Percentiles rank a stretch among this genome's conserved stretches.
Conservation (phyloP, 1,140 invertebrate species). For the Listronotus oregonensis region DNA sequence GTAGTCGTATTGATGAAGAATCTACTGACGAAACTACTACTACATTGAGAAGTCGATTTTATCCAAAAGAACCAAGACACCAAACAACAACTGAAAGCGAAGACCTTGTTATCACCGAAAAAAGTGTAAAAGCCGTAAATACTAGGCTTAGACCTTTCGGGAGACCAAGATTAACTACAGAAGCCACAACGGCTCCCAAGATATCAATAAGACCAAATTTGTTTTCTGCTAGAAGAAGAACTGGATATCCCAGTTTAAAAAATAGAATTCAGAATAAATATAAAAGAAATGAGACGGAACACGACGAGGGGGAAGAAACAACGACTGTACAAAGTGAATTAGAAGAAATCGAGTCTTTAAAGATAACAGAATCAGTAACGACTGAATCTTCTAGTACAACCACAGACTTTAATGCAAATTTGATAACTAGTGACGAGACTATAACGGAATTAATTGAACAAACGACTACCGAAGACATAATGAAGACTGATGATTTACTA, state of each 20-base stretch:
- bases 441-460: conserved; percentile 27
- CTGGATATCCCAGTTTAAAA: conserved; percentile 45
- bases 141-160: conserved; percentile 52
- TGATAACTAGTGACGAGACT: conserved; percentile 7
- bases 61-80: conserved; percentile 51
- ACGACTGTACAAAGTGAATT: not conserved
- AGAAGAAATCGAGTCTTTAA: conserved; percentile 2
- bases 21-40: conserved; percentile 48
- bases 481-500: conserved; percentile 46
- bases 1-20: conserved; percentile 25
- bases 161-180: conserved; percentile 42
- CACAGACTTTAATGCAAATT: conserved; percentile 1
- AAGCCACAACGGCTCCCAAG: conserved; percentile 41
- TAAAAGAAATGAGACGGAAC: conserved; percentile 37
- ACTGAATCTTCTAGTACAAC: not conserved
- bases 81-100: conserved; percentile 27
- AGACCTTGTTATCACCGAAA: conserved; percentile 40
- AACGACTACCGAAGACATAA: conserved; percentile 38
- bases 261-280: conserved; percentile 46
- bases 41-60: conserved; percentile 55
- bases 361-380: not conserved
- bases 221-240: conserved; percentile 47
- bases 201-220: conserved; percentile 52
- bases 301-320: conserved; percentile 11
- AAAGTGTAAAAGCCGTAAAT: conserved; percentile 45